Evolutionary conservation across 2,113 vertebrate species (phyloP).

Genomic region (Sinocyclocheilus grahami): DNA sequence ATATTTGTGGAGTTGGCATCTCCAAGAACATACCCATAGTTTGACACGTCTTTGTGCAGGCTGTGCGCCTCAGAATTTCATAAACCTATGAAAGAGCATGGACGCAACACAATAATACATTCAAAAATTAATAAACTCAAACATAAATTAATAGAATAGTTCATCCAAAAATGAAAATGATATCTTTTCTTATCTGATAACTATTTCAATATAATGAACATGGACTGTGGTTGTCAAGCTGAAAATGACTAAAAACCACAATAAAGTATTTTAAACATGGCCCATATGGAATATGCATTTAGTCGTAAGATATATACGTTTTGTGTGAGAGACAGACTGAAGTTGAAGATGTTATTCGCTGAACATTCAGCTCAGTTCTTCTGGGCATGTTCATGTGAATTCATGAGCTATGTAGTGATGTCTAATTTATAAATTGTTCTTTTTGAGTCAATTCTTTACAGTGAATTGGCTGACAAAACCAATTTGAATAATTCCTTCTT

Average conservation of each 20-base stretch:
- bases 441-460: not conserved
- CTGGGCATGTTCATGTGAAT: not conserved
- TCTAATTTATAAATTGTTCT: not conserved
- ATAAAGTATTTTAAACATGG: not conserved
- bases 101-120: not conserved
- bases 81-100: conserved; percentile 77
- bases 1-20: not conserved
- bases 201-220: not conserved
- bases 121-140: no score
- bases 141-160: not conserved
- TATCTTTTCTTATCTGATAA: not conserved
- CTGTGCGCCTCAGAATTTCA: conserved; percentile 90
- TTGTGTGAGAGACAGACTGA: no score
- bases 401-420: not conserved
- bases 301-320: not conserved
- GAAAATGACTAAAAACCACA: not conserved
- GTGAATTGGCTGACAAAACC: not conserved
- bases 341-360: no score
- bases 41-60: conserved; percentile 85
- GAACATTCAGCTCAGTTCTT: no score
- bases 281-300: not conserved
- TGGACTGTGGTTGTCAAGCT: not conserved
- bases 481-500: not conserved
- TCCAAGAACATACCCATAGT: conserved; percentile 84
- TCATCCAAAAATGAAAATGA: not conserved